phyloP scores from a whole-genome alignment of 37 sponge, comb jelly and placozoan genomes.

The Cladorhizidae sp. region DNA sequence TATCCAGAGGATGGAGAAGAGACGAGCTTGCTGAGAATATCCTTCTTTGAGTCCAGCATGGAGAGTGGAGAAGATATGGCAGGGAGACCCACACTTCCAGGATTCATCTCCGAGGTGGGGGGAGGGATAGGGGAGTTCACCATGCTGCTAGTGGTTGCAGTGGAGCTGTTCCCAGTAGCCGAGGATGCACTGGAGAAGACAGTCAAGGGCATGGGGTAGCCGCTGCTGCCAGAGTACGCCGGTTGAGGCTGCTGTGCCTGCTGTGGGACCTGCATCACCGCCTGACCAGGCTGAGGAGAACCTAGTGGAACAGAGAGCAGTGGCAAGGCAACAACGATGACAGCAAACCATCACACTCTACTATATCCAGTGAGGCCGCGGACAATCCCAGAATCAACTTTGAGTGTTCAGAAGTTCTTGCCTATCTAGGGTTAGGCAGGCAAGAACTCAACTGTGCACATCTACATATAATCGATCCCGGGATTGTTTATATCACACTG shows the following conservation, averaged over 20 bases:
- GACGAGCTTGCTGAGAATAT: background rate
- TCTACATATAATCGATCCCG: too few relatives aligned
- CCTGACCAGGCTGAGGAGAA: background rate
- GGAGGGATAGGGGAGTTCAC: conserved; percentile 1
- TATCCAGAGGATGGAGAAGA: conserved; percentile 18
- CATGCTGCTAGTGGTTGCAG: background rate
- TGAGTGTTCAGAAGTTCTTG: too few relatives aligned
- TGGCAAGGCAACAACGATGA: too few relatives aligned
- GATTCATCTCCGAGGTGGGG: background rate
- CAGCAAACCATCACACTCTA: too few relatives aligned
- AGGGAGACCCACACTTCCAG: background rate
- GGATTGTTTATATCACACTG: conserved; percentile 68
- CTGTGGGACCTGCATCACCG: background rate
- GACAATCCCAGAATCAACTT: too few relatives aligned
- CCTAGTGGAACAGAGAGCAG: too few relatives aligned
- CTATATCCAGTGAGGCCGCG: too few relatives aligned
- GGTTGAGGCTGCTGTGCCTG: background rate
- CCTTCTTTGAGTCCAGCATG: background rate
- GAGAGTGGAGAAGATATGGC: background rate
- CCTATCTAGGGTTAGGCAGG: too few relatives aligned
- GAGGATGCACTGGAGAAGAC: background rate
- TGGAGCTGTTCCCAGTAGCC: background rate
- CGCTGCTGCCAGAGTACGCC: background rate
- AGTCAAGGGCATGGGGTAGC: background rate
- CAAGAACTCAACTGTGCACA: too few relatives aligned